A percentile compares a stretch with the other conserved stretches of the same genome.
Evolutionary conservation across 1,140 invertebrate genomes (phyloP).

Genomic region (Luehdorfia chinensis): DNA sequence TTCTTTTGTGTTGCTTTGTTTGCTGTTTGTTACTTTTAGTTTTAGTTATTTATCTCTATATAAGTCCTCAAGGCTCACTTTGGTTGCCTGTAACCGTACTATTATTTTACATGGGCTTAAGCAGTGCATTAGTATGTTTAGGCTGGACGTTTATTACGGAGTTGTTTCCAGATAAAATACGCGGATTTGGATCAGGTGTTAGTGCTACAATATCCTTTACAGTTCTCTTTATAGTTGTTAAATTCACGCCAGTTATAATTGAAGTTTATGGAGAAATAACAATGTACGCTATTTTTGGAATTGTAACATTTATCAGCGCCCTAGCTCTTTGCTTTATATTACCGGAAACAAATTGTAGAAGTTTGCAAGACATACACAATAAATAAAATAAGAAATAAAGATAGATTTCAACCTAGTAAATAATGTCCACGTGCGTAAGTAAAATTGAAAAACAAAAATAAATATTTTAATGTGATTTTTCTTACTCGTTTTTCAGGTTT

Average conservation of each 20-base stretch:
- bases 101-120: slow-evolving; percentile 34
- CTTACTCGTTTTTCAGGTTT: no score
- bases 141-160: slow-evolving; percentile 51
- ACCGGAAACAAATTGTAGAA: slow-evolving; percentile 80
- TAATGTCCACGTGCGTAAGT: no score
- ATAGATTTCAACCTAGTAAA: slow-evolving; percentile 24
- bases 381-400: slow-evolving; percentile 29
- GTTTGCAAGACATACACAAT: slow-evolving; percentile 77
- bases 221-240: slow-evolving; percentile 36
- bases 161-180: slow-evolving; percentile 50
- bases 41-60: slow-evolving; percentile 36
- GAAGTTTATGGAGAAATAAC: slow-evolving; percentile 25
- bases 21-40: slow-evolving; percentile 25
- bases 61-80: slow-evolving; percentile 22
- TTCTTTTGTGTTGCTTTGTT: slow-evolving; percentile 30
- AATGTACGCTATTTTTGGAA: slow-evolving; percentile 30
- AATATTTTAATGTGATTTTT: no score
- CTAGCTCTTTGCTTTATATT: slow-evolving; percentile 75
- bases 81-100: slow-evolving; percentile 42
- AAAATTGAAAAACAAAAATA: no score
- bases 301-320: slow-evolving; percentile 50
- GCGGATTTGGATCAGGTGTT: slow-evolving; percentile 42
- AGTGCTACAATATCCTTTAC: slow-evolving; percentile 30
- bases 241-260: slow-evolving; percentile 36
- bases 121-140: slow-evolving; percentile 32